A percentile compares a stretch with the other conserved stretches of the same genome.
phyloP scores from a whole-genome alignment of 2,888 invertebrate genomes.

The Dryococelus australis region DNA sequence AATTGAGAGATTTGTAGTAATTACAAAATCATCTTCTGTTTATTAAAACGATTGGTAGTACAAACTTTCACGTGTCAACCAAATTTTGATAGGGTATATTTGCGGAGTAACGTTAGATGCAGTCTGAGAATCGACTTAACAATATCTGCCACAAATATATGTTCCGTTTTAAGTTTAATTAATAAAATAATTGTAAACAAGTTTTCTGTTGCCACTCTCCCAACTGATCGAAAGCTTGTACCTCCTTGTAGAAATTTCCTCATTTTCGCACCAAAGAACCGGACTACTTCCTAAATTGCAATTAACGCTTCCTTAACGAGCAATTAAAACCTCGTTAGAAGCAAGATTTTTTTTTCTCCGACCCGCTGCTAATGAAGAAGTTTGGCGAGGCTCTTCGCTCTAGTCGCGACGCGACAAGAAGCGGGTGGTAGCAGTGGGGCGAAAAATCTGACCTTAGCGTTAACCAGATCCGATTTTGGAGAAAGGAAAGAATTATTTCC shows the following conservation, averaged over 20 bases:
- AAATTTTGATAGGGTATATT: too few species aligned
- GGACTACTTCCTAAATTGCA: slow-evolving; percentile 31
- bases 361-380: slow-evolving; percentile 35
- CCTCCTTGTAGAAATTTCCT: not conserved
- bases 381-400: not conserved
- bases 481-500: not conserved
- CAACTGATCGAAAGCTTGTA: not conserved
- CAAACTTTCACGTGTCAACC: too few species aligned
- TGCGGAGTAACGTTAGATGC: too few species aligned
- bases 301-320: slow-evolving; percentile 36
- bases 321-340: slow-evolving; percentile 37
- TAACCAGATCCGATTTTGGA: not conserved
- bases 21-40: too few species aligned
- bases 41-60: too few species aligned
- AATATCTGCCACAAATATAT: too few species aligned
- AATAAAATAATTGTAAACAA: too few species aligned
- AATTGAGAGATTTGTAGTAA: too few species aligned
- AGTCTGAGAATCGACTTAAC: too few species aligned
- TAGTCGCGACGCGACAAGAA: not conserved
- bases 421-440: not conserved
- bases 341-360: slow-evolving; percentile 25
- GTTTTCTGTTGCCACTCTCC: too few species aligned
- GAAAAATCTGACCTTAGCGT: not conserved
- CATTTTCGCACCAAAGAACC: not conserved
- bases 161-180: too few species aligned